A percentile compares a stretch with the other conserved stretches of the same genome.
Conservation (phyloP, 2,113 vertebrate genomes). For the Brevimyrus niger region DNA sequence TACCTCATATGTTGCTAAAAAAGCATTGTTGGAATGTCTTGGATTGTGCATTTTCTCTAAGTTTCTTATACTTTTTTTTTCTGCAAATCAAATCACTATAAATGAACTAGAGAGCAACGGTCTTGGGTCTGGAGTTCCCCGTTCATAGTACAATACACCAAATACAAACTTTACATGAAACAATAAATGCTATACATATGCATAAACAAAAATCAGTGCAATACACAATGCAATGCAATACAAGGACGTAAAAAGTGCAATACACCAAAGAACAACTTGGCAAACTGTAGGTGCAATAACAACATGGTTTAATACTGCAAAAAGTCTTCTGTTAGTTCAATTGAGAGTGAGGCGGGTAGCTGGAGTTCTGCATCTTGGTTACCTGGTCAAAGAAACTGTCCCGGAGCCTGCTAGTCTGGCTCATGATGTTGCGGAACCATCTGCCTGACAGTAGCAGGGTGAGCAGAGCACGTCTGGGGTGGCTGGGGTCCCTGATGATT, state of each 20-base stretch:
- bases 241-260: background rate
- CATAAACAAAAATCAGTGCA: background rate
- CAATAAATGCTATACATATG: background rate
- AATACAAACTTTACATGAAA: background rate
- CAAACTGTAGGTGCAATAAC: background rate
- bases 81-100: background rate
- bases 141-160: background rate
- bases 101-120: background rate
- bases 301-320: background rate
- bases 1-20: background rate
- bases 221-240: background rate
- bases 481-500: no score
- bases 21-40: background rate
- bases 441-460: background rate
- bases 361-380: background rate
- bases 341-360: background rate
- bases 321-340: background rate
- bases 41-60: background rate
- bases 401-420: background rate
- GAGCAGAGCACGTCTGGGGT: no score
- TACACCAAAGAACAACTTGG: background rate
- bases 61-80: background rate
- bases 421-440: background rate
- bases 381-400: background rate
- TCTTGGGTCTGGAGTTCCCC: background rate